Percentiles rank a stretch among this genome's conserved stretches.
phyloP scores from a whole-genome alignment of 1,140 invertebrate species.

The Procambarus virginalis region DNA sequence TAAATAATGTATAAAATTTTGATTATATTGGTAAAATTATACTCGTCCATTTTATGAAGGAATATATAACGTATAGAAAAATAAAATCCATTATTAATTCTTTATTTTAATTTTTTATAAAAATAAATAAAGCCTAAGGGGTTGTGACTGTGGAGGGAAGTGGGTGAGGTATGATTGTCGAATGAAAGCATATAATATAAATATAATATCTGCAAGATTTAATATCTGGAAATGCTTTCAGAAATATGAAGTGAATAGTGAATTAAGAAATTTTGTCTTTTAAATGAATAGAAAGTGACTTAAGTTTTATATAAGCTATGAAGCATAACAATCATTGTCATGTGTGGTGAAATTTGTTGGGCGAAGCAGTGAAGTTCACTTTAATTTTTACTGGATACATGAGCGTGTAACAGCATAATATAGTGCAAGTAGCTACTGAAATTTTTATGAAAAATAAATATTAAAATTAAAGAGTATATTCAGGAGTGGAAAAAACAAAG shows the following conservation, averaged over 20 bases:
- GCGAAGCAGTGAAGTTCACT: not conserved
- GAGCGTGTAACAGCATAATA: not conserved
- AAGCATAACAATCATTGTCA: not conserved
- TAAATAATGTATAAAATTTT: no score
- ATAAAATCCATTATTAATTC: no score
- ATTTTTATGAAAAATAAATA: not conserved
- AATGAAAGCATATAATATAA: no score
- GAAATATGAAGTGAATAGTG: not conserved
- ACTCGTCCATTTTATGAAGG: no score
- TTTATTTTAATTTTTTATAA: no score
- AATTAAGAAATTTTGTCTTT: not conserved
- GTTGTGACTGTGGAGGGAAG: no score
- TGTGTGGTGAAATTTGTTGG: not conserved
- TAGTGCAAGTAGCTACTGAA: not conserved
- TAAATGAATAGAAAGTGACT: not conserved
- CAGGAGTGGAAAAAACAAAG: not conserved
- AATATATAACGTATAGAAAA: no score
- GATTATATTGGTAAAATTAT: no score
- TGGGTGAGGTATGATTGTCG: no score
- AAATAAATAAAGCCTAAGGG: no score
- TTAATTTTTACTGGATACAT: not conserved
- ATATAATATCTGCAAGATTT: no score
- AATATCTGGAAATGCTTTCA: not conserved
- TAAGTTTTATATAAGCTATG: not conserved
- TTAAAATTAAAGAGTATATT: not conserved